These are phyloP conservation scores for Drosophila planitibia DNA, from an alignment of 2,888 invertebrate species.

Conservation along the genomic window DNA sequence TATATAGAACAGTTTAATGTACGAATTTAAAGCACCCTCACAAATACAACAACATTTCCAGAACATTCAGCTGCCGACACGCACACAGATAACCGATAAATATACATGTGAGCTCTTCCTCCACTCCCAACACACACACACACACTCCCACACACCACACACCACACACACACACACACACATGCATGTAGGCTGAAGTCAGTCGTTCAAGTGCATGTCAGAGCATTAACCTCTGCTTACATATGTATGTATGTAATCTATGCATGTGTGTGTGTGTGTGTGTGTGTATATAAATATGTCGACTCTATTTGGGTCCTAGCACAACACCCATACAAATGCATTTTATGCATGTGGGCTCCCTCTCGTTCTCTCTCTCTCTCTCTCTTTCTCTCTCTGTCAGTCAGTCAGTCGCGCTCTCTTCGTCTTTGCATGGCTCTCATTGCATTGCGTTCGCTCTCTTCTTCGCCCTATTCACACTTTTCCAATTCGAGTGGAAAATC, in stretches of 20 bases:
- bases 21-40: neutral
- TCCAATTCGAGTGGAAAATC: constrained; percentile 66
- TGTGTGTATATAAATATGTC: constrained; percentile 8
- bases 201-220: constrained; percentile 84
- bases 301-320: constrained; percentile 73
- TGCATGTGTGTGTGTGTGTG: constrained; percentile 4
- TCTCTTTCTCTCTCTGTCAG: neutral
- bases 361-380: neutral
- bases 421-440: constrained; percentile 10
- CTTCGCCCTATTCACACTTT: constrained; percentile 38
- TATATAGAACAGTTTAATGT: neutral
- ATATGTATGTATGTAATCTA: constrained; percentile 10
- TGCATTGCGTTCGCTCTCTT: constrained; percentile 22
- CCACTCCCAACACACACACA: constrained; percentile 20
- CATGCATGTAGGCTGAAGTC: constrained; percentile 61
- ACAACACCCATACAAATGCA: constrained; percentile 60
- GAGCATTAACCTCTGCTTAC: constrained; percentile 78
- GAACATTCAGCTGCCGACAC: constrained; percentile 29
- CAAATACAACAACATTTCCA: constrained; percentile 22
- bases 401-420: neutral
- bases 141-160: neutral
- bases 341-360: constrained; percentile 1
- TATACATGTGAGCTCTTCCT: neutral
- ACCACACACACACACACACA: neutral
- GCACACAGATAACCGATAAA: neutral